Evolutionary conservation across 2,888 invertebrate genomes (phyloP).

Genomic region (Lissocephala sabroskyi): DNA sequence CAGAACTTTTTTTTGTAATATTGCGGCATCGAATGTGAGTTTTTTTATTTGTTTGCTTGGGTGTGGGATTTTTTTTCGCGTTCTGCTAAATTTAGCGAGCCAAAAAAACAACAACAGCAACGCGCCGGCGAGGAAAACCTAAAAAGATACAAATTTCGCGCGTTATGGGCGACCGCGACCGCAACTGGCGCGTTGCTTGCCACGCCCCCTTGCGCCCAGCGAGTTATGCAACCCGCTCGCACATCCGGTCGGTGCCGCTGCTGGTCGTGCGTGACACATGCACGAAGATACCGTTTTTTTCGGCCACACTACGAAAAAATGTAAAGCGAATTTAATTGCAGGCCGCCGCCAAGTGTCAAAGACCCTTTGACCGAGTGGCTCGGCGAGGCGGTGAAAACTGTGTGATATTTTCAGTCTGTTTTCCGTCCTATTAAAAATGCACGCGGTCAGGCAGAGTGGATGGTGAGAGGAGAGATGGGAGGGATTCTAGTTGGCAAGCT

Average conservation of each 20-base stretch:
- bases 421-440: slow-evolving; percentile 14
- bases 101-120: neutral
- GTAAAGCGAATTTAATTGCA: slow-evolving; percentile 3
- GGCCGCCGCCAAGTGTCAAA: slow-evolving; percentile 54
- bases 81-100: slow-evolving; percentile 52
- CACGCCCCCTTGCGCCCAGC: slow-evolving; percentile 18
- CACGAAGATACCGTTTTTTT: neutral
- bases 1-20: slow-evolving; percentile 29
- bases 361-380: slow-evolving; percentile 70
- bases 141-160: no score
- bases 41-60: slow-evolving; percentile 25
- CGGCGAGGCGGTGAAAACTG: slow-evolving; percentile 22
- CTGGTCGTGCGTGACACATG: neutral
- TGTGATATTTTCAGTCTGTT: no score
- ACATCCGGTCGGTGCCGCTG: slow-evolving; percentile 5
- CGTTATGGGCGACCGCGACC: slow-evolving; percentile 44
- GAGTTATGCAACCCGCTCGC: neutral
- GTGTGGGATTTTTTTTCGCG: slow-evolving; percentile 45
- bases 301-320: no score
- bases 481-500: no score
- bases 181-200: no score
- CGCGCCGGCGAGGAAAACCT: no score
- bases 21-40: slow-evolving; percentile 17
- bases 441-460: no score
- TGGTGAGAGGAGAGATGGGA: no score